Evolutionary conservation across 2,797 vertebrate species (phyloP).

Genomic region (Eulemur rubriventer): DNA sequence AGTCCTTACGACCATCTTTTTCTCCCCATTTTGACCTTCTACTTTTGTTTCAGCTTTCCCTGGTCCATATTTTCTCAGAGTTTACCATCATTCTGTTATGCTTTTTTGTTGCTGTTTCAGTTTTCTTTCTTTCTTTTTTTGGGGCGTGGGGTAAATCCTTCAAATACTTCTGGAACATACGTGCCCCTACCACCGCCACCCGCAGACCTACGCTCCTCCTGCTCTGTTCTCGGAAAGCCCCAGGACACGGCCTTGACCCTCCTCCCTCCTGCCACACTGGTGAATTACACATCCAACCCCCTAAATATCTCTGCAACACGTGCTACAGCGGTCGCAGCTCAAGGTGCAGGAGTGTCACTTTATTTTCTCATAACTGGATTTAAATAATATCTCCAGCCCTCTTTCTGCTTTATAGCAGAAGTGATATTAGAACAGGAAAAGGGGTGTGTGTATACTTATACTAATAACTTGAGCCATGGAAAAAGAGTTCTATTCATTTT

Average conservation of each 20-base stretch:
- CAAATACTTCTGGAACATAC: background rate
- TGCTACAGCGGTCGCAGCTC: background rate
- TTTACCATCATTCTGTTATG: background rate
- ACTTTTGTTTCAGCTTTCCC: background rate
- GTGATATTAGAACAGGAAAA: background rate
- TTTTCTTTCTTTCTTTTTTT: background rate
- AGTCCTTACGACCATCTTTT: background rate
- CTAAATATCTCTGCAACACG: background rate
- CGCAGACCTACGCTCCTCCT: background rate
- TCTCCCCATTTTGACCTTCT: background rate
- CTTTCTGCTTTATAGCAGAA: background rate
- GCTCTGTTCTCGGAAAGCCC: background rate
- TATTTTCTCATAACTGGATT: background rate
- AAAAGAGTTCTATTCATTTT: background rate
- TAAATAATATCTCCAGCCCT: background rate
- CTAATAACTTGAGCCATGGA: background rate
- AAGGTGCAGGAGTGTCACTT: background rate
- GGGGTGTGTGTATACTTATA: background rate
- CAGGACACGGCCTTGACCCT: background rate
- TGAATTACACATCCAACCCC: background rate
- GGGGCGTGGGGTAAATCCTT: background rate
- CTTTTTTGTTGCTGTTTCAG: background rate
- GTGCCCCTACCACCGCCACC: background rate
- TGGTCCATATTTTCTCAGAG: background rate
- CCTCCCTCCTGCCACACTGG: background rate